Evolutionary conservation across 2,113 vertebrate species (phyloP), one percentile per base, ranked within the genome.

Genomic region (Anoplopoma fimbria): DNA sequence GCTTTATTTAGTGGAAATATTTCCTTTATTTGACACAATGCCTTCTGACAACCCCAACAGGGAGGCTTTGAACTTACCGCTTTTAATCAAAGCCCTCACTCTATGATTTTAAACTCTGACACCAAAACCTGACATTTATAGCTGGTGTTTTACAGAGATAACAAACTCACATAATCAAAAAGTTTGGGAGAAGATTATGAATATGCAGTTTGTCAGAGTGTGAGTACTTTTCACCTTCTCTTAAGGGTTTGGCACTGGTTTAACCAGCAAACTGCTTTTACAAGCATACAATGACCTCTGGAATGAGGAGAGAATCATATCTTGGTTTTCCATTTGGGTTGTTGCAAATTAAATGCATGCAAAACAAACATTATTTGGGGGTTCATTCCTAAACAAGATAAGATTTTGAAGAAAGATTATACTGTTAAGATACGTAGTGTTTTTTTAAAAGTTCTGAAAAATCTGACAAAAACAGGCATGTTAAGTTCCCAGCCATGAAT

Each of bases 281-380:
- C 9, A 53, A 27, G 81, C 40, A 8, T 25, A 21, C 13, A 69
- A 21, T 71, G 36, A 77, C 29, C 38, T 10, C n/a, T 33, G 51
- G 14, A 60, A 31, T 29, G 58, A 47, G 62, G 6, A 31, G 53
- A 61, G 19, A 36, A 60, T 31, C 27, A 58, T 17, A 45, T 62
- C 25, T 53, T 51, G 19, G 13, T 72, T 67, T 77, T 33, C 15
- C 42, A 62, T 62, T 69, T 19, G 1, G 33, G 25, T 51, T 53
- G 33, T 33, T 33, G 23, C 12, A 68, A 79, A 74, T 53, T 33
- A 10, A 73, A 61, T 83, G 61, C 15, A 47, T n/a, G 8, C n/a
- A 67, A 62, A 76, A 40, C 15, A 27, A 17, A 63, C 42, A 57
- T 17, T 4, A 64, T 64, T 29, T 65, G 36, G 47, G 25, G 29